Percentiles rank a stretch among this genome's conserved stretches.
These are phyloP conservation scores for Drosophila helvetica DNA, from an alignment of 2,888 invertebrate genomes.

Conservation along the genomic window DNA sequence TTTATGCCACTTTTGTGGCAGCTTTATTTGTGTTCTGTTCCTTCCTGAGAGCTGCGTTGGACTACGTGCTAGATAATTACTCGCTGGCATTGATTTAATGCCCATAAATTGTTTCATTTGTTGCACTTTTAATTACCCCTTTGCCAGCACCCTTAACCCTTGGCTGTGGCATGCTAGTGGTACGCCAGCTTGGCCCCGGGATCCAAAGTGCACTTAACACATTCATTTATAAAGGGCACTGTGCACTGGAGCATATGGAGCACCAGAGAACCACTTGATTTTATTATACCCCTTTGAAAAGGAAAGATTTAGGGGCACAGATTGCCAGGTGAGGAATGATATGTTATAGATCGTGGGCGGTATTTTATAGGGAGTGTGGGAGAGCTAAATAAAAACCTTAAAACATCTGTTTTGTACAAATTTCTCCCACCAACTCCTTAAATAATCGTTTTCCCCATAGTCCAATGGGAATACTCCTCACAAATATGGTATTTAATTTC, in stretches of 20 bases:
- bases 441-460: too few species aligned
- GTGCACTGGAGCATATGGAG: background rate
- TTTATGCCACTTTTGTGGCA: constrained; percentile 6
- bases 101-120: constrained; percentile 55
- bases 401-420: too few species aligned
- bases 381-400: background rate
- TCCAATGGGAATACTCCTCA: too few species aligned
- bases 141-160: background rate
- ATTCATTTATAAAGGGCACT: constrained; percentile 16
- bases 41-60: constrained; percentile 18
- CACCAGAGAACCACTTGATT: background rate
- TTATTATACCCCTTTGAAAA: background rate
- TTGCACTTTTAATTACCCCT: constrained; percentile 56
- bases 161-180: constrained; percentile 9
- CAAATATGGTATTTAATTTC: background rate
- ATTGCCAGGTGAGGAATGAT: background rate
- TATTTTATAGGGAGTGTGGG: background rate
- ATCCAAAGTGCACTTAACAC: constrained; percentile 38
- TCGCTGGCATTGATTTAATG: constrained; percentile 54
- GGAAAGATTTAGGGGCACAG: background rate
- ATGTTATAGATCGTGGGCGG: background rate
- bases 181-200: background rate
- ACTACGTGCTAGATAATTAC: constrained; percentile 46
- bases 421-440: too few species aligned
- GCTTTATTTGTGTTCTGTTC: constrained; percentile 22